A percentile compares a stretch with the other conserved stretches of the same genome.
Conservation (phyloP, 2,888 invertebrate genomes). For the Trisateles emortualis region DNA sequence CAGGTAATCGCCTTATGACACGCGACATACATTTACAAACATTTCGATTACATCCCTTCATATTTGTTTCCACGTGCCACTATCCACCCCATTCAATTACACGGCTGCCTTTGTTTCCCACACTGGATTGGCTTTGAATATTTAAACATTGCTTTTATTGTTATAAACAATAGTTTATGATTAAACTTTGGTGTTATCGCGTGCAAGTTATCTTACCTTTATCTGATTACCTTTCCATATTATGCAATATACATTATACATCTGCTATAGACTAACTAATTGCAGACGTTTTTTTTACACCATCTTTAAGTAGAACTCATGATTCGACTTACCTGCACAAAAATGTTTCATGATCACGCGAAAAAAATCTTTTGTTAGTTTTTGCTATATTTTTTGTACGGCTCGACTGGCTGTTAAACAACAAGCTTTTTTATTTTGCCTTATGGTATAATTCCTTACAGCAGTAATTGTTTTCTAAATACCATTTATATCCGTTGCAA, state of each 20-base stretch:
- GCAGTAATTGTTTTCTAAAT: slow-evolving; percentile 62
- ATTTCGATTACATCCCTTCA: slow-evolving; percentile 79
- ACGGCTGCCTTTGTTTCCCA: slow-evolving; percentile 43
- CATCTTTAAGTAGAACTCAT: slow-evolving; percentile 21
- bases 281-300: slow-evolving; percentile 14
- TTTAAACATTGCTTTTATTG: slow-evolving; percentile 10
- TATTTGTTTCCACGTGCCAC: slow-evolving; percentile 75
- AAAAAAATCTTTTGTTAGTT: slow-evolving; percentile 55
- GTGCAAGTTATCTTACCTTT: slow-evolving; percentile 4
- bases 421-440: slow-evolving; percentile 37
- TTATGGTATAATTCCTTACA: slow-evolving; percentile 44
- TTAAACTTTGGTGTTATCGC: slow-evolving; percentile 1
- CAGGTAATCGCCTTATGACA: slow-evolving; percentile 75
- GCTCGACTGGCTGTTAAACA: slow-evolving; percentile 30
- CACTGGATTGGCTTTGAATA: slow-evolving; percentile 28
- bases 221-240: background rate
- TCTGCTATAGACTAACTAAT: slow-evolving; percentile 4
- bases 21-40: slow-evolving; percentile 82
- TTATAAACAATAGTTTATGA: background rate
- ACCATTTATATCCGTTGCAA: slow-evolving; percentile 48
- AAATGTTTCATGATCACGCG: slow-evolving; percentile 34
- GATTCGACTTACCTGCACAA: slow-evolving; percentile 49
- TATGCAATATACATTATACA: slow-evolving; percentile 6
- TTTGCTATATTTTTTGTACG: slow-evolving; percentile 57
- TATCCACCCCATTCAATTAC: slow-evolving; percentile 70